Evolutionary conservation across 2,113 vertebrate species (phyloP), one percentile per base, ranked within the genome.

Genomic region (Fulica atra): DNA sequence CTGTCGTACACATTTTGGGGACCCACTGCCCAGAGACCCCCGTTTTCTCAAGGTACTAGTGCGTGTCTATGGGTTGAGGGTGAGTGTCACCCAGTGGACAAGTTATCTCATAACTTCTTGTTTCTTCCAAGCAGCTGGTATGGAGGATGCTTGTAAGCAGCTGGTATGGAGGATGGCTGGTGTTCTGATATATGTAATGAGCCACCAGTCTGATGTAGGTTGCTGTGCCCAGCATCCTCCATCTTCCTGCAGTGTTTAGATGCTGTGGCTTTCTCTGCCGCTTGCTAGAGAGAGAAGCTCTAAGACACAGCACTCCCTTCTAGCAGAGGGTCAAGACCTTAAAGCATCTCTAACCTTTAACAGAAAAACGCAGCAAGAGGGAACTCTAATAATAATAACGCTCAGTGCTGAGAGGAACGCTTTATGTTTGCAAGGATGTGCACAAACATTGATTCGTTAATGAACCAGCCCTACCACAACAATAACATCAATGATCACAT

Each of bases 31-130:
- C 56, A 48, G 26, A 42, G 64, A 42, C 35, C 48, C 25, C 28
- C 26, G 6, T n/a, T 18, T 51, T 89, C 2, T 1, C 17, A 40
- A 84, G 42, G 29, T 35, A 20, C 2, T 48, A 4, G 3, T 23
- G 1, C 28, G 48, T 51, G 51, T 76, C 72, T 69, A 12, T 44
- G 72, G 51, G 11, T 68, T 92, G 36, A 56, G 36, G 73, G 38
- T 76, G 69, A 89, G 65, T 87, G 74, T 95, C 84, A 94, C 78
- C 78, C 89, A 57, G 78, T 46, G 61, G 61, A 95, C 81, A 79
- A 87, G 29, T 36, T 71, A 8, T 50, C 26, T 57, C 33, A 33
- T 54, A 76, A 60, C 65, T 81, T 42, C 80, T 59, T 2, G 0
- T 15, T 83, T 31, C 59, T 69, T 79, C 31, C 44, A 46, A 18